Evolutionary conservation across 2,888 invertebrate genomes (phyloP).

Genomic region (Phengaris alcon): DNA sequence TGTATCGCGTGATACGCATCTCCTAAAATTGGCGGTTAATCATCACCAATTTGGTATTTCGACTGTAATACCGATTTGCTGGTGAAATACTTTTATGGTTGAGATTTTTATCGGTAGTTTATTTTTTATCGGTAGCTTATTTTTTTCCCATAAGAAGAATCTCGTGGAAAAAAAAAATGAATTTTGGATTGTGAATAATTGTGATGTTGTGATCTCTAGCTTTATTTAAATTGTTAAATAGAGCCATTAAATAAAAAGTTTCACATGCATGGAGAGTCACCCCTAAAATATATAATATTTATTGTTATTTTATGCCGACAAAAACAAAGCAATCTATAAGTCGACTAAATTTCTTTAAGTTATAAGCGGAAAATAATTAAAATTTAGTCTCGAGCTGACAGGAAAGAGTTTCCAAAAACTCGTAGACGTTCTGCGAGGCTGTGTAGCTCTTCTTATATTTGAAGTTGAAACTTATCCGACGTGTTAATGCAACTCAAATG

Average conservation of each 20-base stretch:
- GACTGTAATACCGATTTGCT: background rate
- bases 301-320: no score
- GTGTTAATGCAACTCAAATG: background rate
- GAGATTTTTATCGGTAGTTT: background rate
- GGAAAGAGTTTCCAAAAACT: background rate
- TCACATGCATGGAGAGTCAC: no score
- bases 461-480: background rate
- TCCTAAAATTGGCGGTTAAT: background rate
- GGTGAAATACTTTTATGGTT: background rate
- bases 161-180: background rate
- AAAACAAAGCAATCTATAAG: no score
- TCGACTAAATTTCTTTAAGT: no score
- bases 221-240: no score
- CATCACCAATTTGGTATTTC: background rate
- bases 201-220: no score
- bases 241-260: no score
- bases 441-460: background rate
- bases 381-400: background rate
- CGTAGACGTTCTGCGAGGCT: background rate
- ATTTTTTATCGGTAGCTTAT: background rate
- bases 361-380: no score
- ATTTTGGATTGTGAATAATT: no score
- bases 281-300: no score
- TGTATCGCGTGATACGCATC: conserved; percentile 18
- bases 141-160: background rate